Conservation (phyloP, 2,113 vertebrate genomes). For the Etia nguti region DNA sequence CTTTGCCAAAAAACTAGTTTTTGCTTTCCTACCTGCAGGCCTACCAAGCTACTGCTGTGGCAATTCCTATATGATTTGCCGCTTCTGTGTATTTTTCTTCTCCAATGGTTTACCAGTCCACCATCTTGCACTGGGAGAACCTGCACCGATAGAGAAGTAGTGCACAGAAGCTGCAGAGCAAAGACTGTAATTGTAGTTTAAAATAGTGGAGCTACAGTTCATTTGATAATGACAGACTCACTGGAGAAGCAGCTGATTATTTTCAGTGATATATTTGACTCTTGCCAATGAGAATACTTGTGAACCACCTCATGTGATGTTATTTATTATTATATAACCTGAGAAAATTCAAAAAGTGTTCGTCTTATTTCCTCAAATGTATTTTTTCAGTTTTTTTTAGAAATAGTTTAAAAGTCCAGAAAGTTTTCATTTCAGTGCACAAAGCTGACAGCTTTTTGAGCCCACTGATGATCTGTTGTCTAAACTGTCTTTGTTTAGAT, state of each 20-base stretch:
- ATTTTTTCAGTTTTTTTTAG: not conserved
- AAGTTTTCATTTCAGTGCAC: not conserved
- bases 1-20: no score
- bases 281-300: not conserved
- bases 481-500: slow-evolving; percentile 64
- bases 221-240: not conserved
- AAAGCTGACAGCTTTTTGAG: not conserved
- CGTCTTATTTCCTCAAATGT: not conserved
- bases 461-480: not conserved
- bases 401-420: not conserved
- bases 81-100: no score
- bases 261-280: not conserved
- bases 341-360: not conserved
- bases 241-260: not conserved
- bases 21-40: not conserved
- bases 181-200: not conserved
- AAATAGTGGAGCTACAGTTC: not conserved
- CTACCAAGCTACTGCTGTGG: not conserved
- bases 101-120: not conserved
- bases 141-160: no score
- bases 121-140: not conserved
- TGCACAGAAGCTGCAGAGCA: not conserved
- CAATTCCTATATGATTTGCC: not conserved
- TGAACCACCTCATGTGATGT: not conserved
- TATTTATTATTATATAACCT: not conserved